Percentiles rank a stretch among this genome's conserved stretches.
Evolutionary conservation across 2,113 vertebrate species (phyloP).

Genomic region (Silurus meridionalis): DNA sequence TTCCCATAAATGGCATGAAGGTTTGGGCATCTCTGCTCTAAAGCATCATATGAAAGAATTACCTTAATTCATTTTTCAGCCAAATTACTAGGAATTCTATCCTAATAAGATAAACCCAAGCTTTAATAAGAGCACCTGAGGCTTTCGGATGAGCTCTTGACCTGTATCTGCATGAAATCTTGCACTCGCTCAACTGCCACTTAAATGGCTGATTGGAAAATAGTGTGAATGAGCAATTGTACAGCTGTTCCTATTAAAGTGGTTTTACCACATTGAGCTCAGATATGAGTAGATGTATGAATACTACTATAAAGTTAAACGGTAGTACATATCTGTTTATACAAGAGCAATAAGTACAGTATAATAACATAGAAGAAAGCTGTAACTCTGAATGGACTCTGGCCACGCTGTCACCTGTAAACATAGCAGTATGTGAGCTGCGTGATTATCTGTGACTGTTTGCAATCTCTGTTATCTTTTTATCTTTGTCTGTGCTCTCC

Average conservation of each 20-base stretch:
- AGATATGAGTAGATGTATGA: neutral
- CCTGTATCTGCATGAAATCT: neutral
- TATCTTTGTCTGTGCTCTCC: neutral
- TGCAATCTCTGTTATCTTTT: neutral
- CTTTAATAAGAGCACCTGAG: constrained; percentile 21
- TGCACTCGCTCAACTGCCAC: neutral
- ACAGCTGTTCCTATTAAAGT: neutral
- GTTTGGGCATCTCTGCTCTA: no score
- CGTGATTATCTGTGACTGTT: neutral
- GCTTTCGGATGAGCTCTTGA: neutral
- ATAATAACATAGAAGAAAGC: neutral
- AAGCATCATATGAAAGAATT: neutral
- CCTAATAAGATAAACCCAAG: neutral
- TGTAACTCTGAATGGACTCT: constrained; percentile 1
- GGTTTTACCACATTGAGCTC: neutral
- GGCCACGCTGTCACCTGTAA: neutral
- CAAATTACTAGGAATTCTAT: neutral
- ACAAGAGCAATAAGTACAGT: neutral
- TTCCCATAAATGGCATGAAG: no score
- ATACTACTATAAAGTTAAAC: neutral
- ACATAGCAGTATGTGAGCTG: neutral
- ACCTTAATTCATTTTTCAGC: no score
- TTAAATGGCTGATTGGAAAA: neutral
- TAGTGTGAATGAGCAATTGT: neutral
- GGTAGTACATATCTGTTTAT: neutral